Evolutionary conservation across 2,797 vertebrate genomes (phyloP).

Genomic region (Gymnocypris eckloni): DNA sequence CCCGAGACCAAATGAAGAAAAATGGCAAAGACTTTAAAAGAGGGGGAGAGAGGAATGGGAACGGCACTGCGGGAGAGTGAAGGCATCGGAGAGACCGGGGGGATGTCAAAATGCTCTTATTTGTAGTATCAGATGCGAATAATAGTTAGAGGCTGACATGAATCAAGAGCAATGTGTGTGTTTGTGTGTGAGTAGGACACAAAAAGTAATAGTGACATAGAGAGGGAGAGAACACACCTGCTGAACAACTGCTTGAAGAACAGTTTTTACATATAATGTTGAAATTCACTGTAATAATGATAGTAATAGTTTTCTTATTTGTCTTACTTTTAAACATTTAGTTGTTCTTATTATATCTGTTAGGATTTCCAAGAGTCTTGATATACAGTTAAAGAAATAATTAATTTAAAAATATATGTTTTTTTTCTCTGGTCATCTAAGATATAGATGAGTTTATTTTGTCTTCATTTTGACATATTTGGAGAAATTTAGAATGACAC

Average conservation of each 20-base stretch:
- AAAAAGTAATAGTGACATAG: background rate
- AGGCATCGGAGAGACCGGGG: background rate
- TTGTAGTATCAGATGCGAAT: slow-evolving; percentile 40
- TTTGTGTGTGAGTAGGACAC: slow-evolving; percentile 3
- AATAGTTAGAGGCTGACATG: slow-evolving; percentile 27
- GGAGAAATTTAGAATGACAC: background rate
- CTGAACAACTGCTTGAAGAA: background rate
- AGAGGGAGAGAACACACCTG: slow-evolving; percentile 4
- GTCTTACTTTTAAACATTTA: background rate
- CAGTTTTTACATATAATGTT: slow-evolving; percentile 4
- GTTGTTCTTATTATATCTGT: background rate
- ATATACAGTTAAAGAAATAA: background rate
- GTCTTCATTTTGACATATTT: no score
- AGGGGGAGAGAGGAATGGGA: slow-evolving; percentile 18
- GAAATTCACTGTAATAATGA: background rate
- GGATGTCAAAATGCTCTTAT: slow-evolving; percentile 40
- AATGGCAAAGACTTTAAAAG: slow-evolving; percentile 38
- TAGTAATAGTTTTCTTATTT: background rate
- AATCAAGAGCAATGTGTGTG: slow-evolving; percentile 2
- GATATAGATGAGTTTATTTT: no score
- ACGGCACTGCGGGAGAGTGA: slow-evolving; percentile 2
- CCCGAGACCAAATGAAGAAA: slow-evolving; percentile 40
- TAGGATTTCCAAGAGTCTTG: background rate
- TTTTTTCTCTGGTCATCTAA: no score
- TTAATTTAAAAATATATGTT: background rate